Evolutionary conservation across 2,797 vertebrate genomes (phyloP).

Genomic region (Hippocampus kuda): DNA sequence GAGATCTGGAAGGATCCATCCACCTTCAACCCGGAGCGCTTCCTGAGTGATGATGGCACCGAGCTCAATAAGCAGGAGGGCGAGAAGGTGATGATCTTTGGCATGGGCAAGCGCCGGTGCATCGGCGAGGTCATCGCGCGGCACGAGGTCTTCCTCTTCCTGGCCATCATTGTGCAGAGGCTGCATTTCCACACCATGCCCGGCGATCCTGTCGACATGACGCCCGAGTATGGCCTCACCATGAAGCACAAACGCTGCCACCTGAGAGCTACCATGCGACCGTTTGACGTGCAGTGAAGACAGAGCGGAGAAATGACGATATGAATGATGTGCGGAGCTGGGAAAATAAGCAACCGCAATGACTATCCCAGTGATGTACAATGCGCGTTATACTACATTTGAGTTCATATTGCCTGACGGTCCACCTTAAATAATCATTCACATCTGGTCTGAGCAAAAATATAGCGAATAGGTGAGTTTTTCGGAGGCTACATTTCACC

Average conservation of each 20-base stretch:
- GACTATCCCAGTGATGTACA: background rate
- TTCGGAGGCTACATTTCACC: too few species aligned
- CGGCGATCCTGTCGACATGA: conserved; percentile 70
- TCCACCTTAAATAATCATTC: too few species aligned
- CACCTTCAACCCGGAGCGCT: conserved; percentile 77
- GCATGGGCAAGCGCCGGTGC: conserved; percentile 82
- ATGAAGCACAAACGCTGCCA: conserved; percentile 81
- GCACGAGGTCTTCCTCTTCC: conserved; percentile 82
- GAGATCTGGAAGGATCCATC: conserved; percentile 80
- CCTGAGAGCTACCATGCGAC: conserved; percentile 59
- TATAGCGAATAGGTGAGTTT: too few species aligned
- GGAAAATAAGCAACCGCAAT: background rate
- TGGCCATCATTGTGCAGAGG: conserved; percentile 78
- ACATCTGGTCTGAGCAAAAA: too few species aligned
- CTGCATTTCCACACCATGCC: conserved; percentile 65
- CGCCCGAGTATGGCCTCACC: conserved; percentile 78
- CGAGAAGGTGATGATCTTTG: conserved; percentile 78
- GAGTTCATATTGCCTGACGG: background rate
- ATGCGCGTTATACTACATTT: background rate
- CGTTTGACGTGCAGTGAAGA: conserved; percentile 31
- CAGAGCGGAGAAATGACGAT: background rate
- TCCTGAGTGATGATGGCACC: conserved; percentile 62
- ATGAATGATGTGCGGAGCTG: background rate
- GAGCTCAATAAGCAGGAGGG: conserved; percentile 62
- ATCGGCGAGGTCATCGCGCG: conserved; percentile 80